Conservation (phyloP, 2,113 vertebrate species). For the Emydocephalus ijimae region DNA sequence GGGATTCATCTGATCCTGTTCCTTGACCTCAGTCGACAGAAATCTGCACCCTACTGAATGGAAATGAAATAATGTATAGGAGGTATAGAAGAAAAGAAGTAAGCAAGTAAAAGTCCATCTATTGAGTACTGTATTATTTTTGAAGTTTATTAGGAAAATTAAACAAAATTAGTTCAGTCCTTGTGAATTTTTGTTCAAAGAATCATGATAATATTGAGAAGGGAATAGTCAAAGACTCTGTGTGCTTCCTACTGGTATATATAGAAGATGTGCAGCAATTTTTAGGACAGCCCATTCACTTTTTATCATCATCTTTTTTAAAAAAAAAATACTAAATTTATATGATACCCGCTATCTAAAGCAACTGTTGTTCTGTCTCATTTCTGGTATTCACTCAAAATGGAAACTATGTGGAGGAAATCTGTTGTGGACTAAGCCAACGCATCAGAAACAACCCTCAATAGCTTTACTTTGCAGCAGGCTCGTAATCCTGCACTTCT, state of each 20-base stretch:
- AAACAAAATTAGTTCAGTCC: background rate
- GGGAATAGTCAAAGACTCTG: background rate
- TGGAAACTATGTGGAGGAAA: background rate
- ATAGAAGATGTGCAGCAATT: background rate
- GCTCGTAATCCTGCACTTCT: too few relatives aligned
- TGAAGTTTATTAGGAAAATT: background rate
- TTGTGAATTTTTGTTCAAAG: background rate
- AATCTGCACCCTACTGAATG: background rate
- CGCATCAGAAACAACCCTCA: too few relatives aligned
- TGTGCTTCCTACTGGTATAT: background rate
- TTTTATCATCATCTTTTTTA: background rate
- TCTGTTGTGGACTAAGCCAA: too few relatives aligned
- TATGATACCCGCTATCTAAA: background rate
- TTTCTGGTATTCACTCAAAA: background rate
- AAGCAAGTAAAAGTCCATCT: background rate
- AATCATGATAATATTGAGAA: background rate
- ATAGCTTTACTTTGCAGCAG: too few relatives aligned
- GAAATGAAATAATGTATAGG: background rate
- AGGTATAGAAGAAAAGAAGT: background rate
- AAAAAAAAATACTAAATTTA: background rate
- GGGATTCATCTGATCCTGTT: background rate
- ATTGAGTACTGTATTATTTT: background rate
- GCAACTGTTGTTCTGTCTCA: background rate
- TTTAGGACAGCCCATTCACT: background rate
- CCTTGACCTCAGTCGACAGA: background rate